Conservation (phyloP, 92 coral and sea anemone species). For the Siderastrea radians region DNA sequence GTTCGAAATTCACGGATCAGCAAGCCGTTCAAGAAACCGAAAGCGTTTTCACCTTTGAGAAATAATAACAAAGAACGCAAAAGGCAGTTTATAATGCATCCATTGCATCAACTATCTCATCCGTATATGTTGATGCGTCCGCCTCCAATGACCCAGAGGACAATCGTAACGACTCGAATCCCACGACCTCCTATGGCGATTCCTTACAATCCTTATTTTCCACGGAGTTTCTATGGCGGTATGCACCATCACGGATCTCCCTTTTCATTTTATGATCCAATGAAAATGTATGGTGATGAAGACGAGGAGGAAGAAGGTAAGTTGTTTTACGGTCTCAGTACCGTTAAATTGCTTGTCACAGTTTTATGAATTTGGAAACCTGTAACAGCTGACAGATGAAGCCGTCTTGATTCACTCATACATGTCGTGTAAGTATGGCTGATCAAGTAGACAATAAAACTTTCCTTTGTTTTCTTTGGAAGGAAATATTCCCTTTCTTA, state of each 20-base stretch:
- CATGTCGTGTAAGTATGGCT: neutral
- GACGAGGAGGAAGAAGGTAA: conserved; percentile 87
- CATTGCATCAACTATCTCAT: conserved; percentile 67
- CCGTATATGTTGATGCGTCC: conserved; percentile 97
- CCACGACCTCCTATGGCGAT: conserved; percentile 94
- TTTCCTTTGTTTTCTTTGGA: too few species aligned
- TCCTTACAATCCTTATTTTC: conserved; percentile 81
- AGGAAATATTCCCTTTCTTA: too few species aligned
- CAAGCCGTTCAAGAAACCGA: conserved; percentile 15
- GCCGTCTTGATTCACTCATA: conserved; percentile 1
- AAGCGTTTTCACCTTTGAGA: conserved; percentile 58
- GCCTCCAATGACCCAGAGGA: conserved; percentile 95
- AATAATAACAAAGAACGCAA: conserved; percentile 78
- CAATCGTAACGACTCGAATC: conserved; percentile 97
- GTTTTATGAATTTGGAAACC: conserved; percentile 14
- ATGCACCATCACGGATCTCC: conserved; percentile 23
- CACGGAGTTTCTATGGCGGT: conserved; percentile 58
- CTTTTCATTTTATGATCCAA: conserved; percentile 36
- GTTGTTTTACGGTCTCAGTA: neutral
- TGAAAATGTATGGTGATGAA: conserved; percentile 57
- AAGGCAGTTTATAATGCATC: conserved; percentile 91
- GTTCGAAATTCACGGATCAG: conserved; percentile 61
- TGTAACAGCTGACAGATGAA: conserved; percentile 4
- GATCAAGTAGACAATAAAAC: neutral
- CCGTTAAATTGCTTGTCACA: neutral